A percentile compares a stretch with the other conserved stretches of the same genome.
These are phyloP conservation scores for Ciconia nigra DNA, from an alignment of 2,797 vertebrate genomes.

Conservation along the genomic window DNA sequence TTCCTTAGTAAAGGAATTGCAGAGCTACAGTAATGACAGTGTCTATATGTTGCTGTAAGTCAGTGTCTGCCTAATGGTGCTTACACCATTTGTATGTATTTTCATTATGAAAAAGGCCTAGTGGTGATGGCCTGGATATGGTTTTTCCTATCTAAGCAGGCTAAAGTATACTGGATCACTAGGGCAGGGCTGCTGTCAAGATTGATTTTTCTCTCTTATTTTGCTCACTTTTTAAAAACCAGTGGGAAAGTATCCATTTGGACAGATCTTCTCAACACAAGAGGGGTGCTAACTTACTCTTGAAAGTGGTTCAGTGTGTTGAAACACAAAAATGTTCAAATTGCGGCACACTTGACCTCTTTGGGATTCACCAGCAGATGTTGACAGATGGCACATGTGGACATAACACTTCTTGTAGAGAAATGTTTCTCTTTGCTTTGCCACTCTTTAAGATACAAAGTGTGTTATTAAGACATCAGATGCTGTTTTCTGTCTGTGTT, in stretches of 20 bases:
- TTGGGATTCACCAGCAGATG: background rate
- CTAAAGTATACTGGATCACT: background rate
- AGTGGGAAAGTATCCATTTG: background rate
- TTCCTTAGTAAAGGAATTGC: no score
- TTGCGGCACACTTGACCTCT: background rate
- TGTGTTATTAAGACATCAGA: background rate
- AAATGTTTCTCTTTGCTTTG: slow-evolving; percentile 24
- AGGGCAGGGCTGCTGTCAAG: background rate
- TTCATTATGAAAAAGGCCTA: background rate
- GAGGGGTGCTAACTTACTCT: background rate
- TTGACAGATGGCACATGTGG: background rate
- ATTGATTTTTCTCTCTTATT: background rate
- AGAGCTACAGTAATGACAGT: background rate
- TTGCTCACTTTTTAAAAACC: background rate
- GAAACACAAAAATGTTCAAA: background rate
- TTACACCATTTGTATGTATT: background rate
- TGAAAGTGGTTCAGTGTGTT: background rate
- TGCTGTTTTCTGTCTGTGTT: background rate
- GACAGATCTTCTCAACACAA: background rate
- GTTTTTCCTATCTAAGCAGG: background rate
- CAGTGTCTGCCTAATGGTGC: background rate
- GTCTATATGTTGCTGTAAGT: background rate
- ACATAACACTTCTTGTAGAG: background rate
- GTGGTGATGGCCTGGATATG: background rate
- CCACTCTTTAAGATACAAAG: background rate